These are phyloP conservation scores for Manduca sexta DNA, from an alignment of 1,140 invertebrate genomes.

Conservation along the genomic window DNA sequence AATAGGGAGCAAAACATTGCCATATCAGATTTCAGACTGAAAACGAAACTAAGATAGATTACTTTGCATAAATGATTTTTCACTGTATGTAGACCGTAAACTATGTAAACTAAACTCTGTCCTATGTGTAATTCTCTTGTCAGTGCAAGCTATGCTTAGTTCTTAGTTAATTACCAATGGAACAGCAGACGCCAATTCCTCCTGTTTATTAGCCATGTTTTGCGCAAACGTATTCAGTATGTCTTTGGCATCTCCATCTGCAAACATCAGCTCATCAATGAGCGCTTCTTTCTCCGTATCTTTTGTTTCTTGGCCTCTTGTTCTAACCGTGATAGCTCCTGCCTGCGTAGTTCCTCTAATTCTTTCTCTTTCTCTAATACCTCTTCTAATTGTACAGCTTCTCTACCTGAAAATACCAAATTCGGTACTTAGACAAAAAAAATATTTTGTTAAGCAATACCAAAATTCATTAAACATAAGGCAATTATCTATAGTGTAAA, in stretches of 20 bases:
- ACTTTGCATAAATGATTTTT: too few species aligned
- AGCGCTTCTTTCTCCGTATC: constrained; percentile 90
- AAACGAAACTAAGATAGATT: too few species aligned
- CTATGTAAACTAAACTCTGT: too few species aligned
- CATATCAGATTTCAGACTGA: too few species aligned
- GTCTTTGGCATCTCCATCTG: constrained; percentile 88
- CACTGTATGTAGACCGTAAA: too few species aligned
- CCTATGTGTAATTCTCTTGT: too few species aligned
- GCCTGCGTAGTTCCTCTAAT: constrained; percentile 77
- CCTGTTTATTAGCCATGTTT: constrained; percentile 78
- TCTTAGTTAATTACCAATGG: constrained; percentile 41
- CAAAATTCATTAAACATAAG: too few species aligned
- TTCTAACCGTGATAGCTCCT: constrained; percentile 78
- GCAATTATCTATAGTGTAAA: too few species aligned
- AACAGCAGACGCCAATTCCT: constrained; percentile 71
- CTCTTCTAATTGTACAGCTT: constrained; percentile 89
- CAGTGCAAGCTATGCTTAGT: too few species aligned
- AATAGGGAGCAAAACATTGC: too few species aligned
- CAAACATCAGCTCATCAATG: constrained; percentile 96
- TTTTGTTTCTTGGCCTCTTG: constrained; percentile 87
- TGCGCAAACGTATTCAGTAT: constrained; percentile 90
- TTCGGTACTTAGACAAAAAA: neutral
- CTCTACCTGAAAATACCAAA: constrained; percentile 62
- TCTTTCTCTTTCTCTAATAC: constrained; percentile 89
- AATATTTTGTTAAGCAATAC: neutral